Evolutionary conservation across 2,888 invertebrate species (phyloP).

Genomic region (Drosophila cracens): DNA sequence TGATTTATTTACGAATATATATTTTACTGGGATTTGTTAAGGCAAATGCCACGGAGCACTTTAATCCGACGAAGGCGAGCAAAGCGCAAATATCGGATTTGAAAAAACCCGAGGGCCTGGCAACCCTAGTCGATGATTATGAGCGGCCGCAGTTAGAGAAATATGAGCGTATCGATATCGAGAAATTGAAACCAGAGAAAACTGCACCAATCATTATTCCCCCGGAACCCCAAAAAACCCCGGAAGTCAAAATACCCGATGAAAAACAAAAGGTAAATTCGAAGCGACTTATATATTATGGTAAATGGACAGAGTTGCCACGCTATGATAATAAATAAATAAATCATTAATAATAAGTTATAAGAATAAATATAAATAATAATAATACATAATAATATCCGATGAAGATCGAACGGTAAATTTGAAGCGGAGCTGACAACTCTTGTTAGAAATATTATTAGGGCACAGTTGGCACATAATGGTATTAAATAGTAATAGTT

Average conservation of each 20-base stretch:
- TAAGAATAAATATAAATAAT: not conserved
- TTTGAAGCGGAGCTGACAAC: not conserved
- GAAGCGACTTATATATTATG: not conserved
- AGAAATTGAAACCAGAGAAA: slow-evolving; percentile 83
- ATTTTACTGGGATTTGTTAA: slow-evolving; percentile 32
- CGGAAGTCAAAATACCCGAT: slow-evolving; percentile 55
- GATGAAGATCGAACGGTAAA: not conserved
- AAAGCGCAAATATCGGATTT: slow-evolving; percentile 74
- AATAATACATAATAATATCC: not conserved
- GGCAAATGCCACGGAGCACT: slow-evolving; percentile 67
- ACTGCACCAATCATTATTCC: slow-evolving; percentile 46
- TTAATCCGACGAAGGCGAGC: slow-evolving; percentile 82
- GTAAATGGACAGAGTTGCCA: not conserved
- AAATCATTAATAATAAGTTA: not conserved
- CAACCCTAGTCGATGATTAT: slow-evolving; percentile 88
- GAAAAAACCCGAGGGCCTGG: slow-evolving; percentile 86
- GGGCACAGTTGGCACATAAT: not conserved
- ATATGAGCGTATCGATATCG: slow-evolving; percentile 86
- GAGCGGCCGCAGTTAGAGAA: slow-evolving; percentile 90
- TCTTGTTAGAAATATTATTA: not conserved
- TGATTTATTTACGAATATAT: not conserved
- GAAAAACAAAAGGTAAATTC: slow-evolving; percentile 67
- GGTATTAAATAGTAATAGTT: not conserved
- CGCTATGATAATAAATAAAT: not conserved
- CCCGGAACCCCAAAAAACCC: slow-evolving; percentile 48